These are phyloP conservation scores for Mactra quadrangularis DNA, from an alignment of 1,140 invertebrate species.

Conservation along the genomic window DNA sequence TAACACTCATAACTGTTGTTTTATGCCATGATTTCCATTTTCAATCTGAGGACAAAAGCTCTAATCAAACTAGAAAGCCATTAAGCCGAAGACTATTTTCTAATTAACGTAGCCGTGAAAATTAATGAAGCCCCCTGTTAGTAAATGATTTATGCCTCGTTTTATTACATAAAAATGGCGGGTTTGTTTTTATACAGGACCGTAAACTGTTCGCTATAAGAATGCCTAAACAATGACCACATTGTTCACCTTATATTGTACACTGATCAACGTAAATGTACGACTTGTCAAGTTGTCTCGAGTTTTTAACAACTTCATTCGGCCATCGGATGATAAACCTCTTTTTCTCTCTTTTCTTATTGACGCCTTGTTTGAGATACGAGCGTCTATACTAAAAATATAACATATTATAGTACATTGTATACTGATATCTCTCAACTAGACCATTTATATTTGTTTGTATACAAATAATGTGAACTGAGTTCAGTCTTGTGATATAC, in stretches of 20 bases:
- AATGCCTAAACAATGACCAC: slow-evolving; percentile 26
- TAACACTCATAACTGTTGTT: too few species aligned
- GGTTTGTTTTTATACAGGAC: slow-evolving; percentile 24
- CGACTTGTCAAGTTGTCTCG: slow-evolving; percentile 24
- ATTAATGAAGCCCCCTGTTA: slow-evolving; percentile 29
- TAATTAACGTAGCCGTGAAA: slow-evolving; percentile 35
- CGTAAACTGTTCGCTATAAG: slow-evolving; percentile 31
- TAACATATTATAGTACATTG: too few species aligned
- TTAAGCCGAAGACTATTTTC: too few species aligned
- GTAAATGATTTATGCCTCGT: slow-evolving; percentile 15
- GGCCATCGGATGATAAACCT: slow-evolving; percentile 22
- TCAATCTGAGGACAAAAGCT: too few species aligned
- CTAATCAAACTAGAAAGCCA: too few species aligned
- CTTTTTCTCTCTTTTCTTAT: slow-evolving; percentile 9
- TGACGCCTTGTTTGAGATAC: slow-evolving; percentile 10
- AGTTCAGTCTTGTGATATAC: slow-evolving; percentile 42
- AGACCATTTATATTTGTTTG: slow-evolving; percentile 26
- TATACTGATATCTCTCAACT: slow-evolving; percentile 37
- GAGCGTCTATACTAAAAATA: too few species aligned
- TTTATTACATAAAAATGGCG: slow-evolving; percentile 26
- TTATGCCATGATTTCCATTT: too few species aligned
- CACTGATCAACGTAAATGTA: neutral
- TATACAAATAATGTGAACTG: too few species aligned
- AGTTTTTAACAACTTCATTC: slow-evolving; percentile 33
- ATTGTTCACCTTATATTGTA: slow-evolving; percentile 23